These are phyloP conservation scores for Drepanosiphum platanoidis DNA, from an alignment of 2,888 invertebrate species.

Conservation along the genomic window DNA sequence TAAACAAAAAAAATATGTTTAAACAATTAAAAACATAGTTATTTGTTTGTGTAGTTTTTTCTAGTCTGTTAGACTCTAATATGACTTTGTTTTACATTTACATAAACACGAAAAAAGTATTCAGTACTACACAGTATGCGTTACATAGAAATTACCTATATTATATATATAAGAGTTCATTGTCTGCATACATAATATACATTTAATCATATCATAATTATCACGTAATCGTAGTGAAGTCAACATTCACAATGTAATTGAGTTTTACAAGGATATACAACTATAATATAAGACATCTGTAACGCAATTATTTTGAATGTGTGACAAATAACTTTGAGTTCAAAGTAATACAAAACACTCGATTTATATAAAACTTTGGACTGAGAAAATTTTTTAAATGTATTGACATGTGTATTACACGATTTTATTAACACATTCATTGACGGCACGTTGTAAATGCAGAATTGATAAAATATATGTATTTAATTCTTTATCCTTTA, in stretches of 20 bases:
- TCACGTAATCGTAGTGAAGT: background rate
- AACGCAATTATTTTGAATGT: background rate
- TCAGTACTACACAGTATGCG: background rate
- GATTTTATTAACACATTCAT: too few species aligned
- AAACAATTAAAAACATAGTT: background rate
- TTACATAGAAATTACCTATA: background rate
- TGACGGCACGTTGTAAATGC: too few species aligned
- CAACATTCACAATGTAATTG: background rate
- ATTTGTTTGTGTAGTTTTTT: background rate
- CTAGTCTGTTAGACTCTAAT: background rate
- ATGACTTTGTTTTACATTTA: background rate
- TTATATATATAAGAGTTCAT: background rate
- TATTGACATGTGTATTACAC: too few species aligned
- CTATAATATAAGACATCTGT: too few species aligned
- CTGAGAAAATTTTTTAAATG: too few species aligned
- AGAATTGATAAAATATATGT: too few species aligned
- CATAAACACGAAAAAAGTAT: background rate
- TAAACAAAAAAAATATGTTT: too few species aligned
- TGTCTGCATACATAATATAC: background rate
- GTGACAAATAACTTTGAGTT: background rate
- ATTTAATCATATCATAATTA: background rate
- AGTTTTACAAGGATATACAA: background rate
- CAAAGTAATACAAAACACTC: background rate
- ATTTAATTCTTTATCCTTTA: too few species aligned
- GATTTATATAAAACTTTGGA: background rate